These are phyloP conservation scores for Drosophila insularis DNA, from an alignment of 1,140 invertebrate species.

Conservation along the genomic window DNA sequence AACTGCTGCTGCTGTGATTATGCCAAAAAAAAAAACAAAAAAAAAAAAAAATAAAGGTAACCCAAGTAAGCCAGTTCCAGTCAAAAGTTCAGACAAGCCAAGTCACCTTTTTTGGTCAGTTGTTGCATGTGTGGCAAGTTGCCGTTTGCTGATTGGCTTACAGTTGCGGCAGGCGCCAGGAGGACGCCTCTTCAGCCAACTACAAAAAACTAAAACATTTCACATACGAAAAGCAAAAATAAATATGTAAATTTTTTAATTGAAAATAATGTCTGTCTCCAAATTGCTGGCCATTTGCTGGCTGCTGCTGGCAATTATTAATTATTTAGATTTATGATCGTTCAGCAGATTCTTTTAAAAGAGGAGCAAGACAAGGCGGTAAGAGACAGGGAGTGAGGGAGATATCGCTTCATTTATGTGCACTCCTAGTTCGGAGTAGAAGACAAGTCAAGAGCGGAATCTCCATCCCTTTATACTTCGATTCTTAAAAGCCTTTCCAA, in stretches of 20 bases:
- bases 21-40: constrained; percentile 22
- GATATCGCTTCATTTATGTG: constrained; percentile 58
- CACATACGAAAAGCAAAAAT: background rate
- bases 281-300: constrained; percentile 27
- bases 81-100: background rate
- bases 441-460: too few relatives aligned
- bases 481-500: too few relatives aligned
- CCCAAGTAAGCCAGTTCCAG: background rate
- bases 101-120: constrained; percentile 45
- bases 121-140: background rate
- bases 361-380: background rate
- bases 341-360: constrained; percentile 7
- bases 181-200: constrained; percentile 49
- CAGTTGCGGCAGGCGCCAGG: constrained; percentile 66
- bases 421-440: too few relatives aligned
- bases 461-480: too few relatives aligned
- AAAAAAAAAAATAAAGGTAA: background rate
- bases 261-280: constrained; percentile 56
- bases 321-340: constrained; percentile 70
- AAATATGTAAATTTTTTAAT: constrained; percentile 46
- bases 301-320: constrained; percentile 54
- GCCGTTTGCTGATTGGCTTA: constrained; percentile 53
- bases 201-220: constrained; percentile 41
- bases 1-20: constrained; percentile 51
- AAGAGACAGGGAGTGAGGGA: background rate